Evolutionary conservation across 2,888 invertebrate species (phyloP), one percentile per base, ranked within the genome.

Genomic region (Synergus gifuensis): DNA sequence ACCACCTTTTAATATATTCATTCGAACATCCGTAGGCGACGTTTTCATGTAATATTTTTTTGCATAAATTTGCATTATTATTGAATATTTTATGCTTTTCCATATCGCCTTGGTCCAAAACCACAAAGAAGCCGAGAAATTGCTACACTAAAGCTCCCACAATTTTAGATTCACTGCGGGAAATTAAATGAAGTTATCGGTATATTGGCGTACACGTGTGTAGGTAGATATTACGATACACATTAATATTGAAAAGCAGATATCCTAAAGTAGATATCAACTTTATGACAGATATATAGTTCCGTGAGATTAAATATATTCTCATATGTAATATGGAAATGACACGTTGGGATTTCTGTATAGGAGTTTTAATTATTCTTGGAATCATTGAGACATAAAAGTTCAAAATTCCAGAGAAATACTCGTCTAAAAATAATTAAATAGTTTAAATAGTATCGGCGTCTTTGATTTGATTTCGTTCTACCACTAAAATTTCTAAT

Each of bases 51-150:
- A 54, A 16, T 54, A 16, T 54, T 54, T 54, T 49, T 28, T 4
- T 36, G 49, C 49, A 54, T 54, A 54, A 54, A 54, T 54, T 54
- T 54, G 49, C 49, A 54, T 54, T 54, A 54, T 16, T 54, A 54
- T 54, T 54, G 54, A n/a, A 58, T 58, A 58, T 58, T 16, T 18
- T 58, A 58, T 58, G 54, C 7, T 58, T 58, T 18, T 58, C 54
- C 54, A 18, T 58, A 58, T n/a, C 46, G 11, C 14, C 46, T 46
- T 46, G 18, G n/a, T 58, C 54, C 54, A 58, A 58, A 58, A 58
- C 18, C 54, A 18, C n/a, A 58, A 58, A n/a, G 54, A 58, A 58
- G 18, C 54, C 5, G 54, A 58, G n/a, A 58, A 18, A 58, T 58
- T 58, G n/a, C 54, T 58, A 58, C 8, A 58, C 54, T 58, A 5